Conservation (phyloP, 2,888 invertebrate genomes). For the Micropterix aruncella region DNA sequence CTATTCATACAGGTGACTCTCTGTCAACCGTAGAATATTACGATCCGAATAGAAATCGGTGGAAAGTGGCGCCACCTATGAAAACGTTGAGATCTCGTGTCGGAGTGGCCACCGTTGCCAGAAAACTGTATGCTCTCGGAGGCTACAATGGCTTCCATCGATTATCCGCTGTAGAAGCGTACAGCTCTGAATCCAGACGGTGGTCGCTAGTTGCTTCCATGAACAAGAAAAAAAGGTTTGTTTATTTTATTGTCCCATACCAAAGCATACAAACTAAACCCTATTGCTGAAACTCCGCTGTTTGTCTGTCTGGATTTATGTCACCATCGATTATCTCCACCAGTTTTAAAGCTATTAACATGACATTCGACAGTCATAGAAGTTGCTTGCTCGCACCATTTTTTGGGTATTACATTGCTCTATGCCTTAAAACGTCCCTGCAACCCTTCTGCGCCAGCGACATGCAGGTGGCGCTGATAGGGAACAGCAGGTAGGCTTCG, state of each 20-base stretch:
- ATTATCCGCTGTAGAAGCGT: slow-evolving; percentile 72
- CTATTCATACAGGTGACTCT: slow-evolving; percentile 47
- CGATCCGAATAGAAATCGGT: slow-evolving; percentile 54
- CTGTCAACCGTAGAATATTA: slow-evolving; percentile 74
- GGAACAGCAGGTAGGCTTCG: no score
- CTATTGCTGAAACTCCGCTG: no score
- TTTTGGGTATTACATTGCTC: no score
- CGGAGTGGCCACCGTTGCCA: slow-evolving; percentile 71
- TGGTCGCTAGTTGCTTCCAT: slow-evolving; percentile 71
- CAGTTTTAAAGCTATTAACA: no score
- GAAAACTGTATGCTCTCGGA: slow-evolving; percentile 65
- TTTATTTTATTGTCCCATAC: slow-evolving; percentile 19
- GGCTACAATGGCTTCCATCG: slow-evolving; percentile 78
- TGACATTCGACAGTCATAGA: no score
- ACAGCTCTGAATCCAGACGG: slow-evolving; percentile 53
- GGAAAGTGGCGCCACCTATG: slow-evolving; percentile 73
- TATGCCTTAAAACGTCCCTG: no score
- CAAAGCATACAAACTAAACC: no score
- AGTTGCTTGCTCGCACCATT: no score
- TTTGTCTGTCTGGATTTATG: no score
- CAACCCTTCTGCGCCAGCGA: no score
- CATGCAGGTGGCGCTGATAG: no score
- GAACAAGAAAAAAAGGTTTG: slow-evolving; percentile 64
- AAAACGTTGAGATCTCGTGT: slow-evolving; percentile 70
- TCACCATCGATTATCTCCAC: no score